These are phyloP conservation scores for Camelus bactrianus DNA, from an alignment of 2,113 vertebrate species.

Conservation along the genomic window DNA sequence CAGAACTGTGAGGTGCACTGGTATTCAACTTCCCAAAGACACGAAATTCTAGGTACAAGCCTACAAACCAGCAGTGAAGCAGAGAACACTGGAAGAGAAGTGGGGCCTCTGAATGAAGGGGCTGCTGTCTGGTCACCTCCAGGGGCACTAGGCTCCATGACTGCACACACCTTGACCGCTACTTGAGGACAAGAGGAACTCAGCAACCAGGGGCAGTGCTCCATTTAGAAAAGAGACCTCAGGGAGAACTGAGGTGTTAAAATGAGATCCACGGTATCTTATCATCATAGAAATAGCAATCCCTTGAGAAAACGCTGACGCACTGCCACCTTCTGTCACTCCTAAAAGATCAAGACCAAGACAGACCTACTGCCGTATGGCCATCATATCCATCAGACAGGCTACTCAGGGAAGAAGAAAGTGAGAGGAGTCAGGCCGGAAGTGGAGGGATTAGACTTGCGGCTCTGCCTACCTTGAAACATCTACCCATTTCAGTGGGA, in stretches of 20 bases:
- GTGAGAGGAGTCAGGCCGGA: background rate
- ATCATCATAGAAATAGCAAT: background rate
- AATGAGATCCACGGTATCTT: background rate
- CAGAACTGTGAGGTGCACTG: background rate
- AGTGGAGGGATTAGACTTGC: background rate
- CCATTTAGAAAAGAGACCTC: background rate
- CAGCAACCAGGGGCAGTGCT: background rate
- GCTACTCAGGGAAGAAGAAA: no score
- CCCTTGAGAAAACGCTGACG: background rate
- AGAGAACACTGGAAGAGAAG: background rate
- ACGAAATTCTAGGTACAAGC: background rate
- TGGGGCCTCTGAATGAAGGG: background rate
- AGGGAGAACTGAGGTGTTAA: background rate
- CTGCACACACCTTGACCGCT: background rate
- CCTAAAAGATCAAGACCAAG: background rate
- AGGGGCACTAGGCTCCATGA: background rate
- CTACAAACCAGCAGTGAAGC: background rate
- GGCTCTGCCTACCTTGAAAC: background rate
- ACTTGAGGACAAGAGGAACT: background rate
- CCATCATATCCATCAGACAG: background rate
- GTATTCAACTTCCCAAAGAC: background rate
- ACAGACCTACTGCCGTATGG: accelerated
- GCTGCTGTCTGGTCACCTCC: background rate
- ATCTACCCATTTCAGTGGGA: background rate
- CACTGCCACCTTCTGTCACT: background rate